A percentile compares a stretch with the other conserved stretches of the same genome.
These are phyloP conservation scores for Drosophila sp. DNA, from an alignment of 1,140 invertebrate species.

Conservation along the genomic window DNA sequence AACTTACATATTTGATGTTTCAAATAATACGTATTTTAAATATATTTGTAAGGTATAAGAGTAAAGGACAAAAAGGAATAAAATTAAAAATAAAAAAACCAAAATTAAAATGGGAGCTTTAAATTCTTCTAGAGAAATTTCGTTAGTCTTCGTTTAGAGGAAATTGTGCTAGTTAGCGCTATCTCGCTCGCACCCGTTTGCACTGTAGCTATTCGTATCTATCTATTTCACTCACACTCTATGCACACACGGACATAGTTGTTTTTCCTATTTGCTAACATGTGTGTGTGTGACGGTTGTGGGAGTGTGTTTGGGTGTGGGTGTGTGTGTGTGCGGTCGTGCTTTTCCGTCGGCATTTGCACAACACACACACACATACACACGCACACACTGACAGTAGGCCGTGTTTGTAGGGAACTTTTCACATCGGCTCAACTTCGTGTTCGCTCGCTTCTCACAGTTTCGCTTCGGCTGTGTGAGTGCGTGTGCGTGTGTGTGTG, in stretches of 20 bases:
- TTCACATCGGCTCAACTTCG: slow-evolving; percentile 27
- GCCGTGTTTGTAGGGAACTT: slow-evolving; percentile 15
- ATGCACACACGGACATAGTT: slow-evolving; percentile 21
- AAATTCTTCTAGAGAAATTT: slow-evolving; percentile 24
- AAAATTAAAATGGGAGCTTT: too few relatives aligned
- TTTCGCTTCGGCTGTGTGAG: slow-evolving; percentile 22
- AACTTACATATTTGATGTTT: too few relatives aligned
- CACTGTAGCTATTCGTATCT: too few relatives aligned
- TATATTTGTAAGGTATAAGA: too few relatives aligned
- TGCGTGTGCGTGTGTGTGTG: slow-evolving; percentile 15
- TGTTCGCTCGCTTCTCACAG: slow-evolving; percentile 17
- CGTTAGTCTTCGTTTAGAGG: slow-evolving; percentile 66
- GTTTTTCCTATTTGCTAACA: slow-evolving; percentile 36
- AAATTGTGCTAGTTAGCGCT: slow-evolving; percentile 57
- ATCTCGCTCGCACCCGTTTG: slow-evolving; percentile 41
- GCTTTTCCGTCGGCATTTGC: slow-evolving; percentile 54
- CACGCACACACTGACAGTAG: slow-evolving; percentile 25
- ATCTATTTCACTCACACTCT: slow-evolving; percentile 43
- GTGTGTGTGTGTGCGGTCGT: slow-evolving; percentile 46
- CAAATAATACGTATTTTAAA: too few relatives aligned
- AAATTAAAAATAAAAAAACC: too few relatives aligned
- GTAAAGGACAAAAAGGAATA: too few relatives aligned
- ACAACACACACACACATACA: slow-evolving; percentile 7
- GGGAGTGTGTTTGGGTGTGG: slow-evolving; percentile 20
- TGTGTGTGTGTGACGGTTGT: slow-evolving; percentile 14